A percentile compares a stretch with the other conserved stretches of the same genome.
Conservation (phyloP, 2,888 invertebrate genomes). For the Brachypterus glaber region DNA sequence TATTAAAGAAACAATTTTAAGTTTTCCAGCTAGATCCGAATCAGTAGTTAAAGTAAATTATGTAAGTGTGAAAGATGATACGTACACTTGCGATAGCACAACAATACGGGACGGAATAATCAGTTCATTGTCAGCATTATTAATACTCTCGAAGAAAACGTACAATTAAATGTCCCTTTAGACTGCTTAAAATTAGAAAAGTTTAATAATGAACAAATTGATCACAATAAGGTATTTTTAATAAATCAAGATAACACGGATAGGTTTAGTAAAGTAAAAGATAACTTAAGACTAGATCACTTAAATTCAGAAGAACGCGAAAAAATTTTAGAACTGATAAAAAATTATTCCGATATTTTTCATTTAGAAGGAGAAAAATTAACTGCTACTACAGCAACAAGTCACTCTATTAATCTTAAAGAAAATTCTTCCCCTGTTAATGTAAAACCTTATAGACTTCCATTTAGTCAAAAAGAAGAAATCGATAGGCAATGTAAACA, state of each 20-base stretch:
- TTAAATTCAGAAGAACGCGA: not conserved
- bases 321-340: not conserved
- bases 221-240: not conserved
- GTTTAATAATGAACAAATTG: not conserved
- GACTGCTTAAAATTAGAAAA: not conserved
- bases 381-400: not conserved
- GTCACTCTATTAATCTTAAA: not conserved
- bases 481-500: not conserved
- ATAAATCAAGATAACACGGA: not conserved
- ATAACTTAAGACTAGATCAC: not conserved
- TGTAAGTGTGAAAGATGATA: too few species aligned
- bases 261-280: not conserved
- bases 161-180: not conserved
- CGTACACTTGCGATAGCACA: too few species aligned
- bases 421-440: not conserved
- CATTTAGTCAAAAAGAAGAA: not conserved
- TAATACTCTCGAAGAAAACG: not conserved
- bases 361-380: constrained; percentile 1
- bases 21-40: too few species aligned
- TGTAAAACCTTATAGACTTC: not conserved
- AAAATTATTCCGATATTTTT: not conserved
- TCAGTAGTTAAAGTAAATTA: too few species aligned
- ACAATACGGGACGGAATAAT: too few species aligned
- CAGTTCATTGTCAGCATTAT: not conserved
- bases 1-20: too few species aligned